phyloP scores from a whole-genome alignment of 1,140 invertebrate genomes.

The Colletes gigas region DNA sequence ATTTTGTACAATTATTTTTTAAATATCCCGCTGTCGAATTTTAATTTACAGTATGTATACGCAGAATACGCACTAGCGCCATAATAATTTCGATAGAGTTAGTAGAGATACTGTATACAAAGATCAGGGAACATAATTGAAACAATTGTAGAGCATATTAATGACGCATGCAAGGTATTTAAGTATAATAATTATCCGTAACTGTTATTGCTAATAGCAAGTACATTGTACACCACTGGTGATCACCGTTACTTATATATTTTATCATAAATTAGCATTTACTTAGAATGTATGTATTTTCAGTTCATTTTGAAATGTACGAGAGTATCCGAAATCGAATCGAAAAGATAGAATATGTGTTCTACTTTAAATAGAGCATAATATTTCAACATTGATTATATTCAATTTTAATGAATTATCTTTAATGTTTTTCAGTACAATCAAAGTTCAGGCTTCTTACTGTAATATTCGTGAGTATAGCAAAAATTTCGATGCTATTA shows the following conservation, averaged over 20 bases:
- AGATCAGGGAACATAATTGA: constrained; percentile 4
- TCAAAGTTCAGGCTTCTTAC: not conserved
- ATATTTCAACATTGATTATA: no score
- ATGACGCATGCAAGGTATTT: not conserved
- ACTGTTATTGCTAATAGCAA: not conserved
- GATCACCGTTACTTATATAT: not conserved
- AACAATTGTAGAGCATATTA: constrained; percentile 13
- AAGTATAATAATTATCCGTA: not conserved
- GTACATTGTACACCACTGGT: no score
- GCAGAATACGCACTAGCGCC: not conserved
- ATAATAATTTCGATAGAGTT: not conserved
- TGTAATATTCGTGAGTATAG: no score
- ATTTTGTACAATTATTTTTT: constrained; percentile 12
- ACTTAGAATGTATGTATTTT: not conserved
- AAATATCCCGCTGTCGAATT: constrained; percentile 5
- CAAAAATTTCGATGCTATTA: not conserved
- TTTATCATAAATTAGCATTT: not conserved
- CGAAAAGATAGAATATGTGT: not conserved
- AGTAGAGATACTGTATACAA: not conserved
- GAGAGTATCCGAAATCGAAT: not conserved
- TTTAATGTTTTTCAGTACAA: not conserved
- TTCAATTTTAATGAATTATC: not conserved
- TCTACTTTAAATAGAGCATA: no score
- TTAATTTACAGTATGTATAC: not conserved
- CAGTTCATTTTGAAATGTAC: not conserved